Evolutionary conservation across 1,140 invertebrate species (phyloP).

Genomic region (Ganaspis sp.): DNA sequence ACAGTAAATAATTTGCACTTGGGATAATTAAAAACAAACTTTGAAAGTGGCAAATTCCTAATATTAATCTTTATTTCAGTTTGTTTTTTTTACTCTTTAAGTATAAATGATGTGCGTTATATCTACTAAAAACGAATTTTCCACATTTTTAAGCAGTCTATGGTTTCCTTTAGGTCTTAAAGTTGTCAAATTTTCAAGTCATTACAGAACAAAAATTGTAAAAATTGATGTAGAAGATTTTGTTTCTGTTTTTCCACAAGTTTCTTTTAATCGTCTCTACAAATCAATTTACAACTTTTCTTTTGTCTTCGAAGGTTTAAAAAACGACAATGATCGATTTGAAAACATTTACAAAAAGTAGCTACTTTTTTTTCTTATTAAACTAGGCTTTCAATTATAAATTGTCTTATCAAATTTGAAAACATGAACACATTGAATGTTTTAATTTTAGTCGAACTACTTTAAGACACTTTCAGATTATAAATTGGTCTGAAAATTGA

Average conservation of each 20-base stretch:
- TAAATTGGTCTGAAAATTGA: slow-evolving; percentile 26
- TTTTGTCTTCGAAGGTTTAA: neutral
- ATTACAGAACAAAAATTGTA: neutral
- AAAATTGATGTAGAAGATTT: neutral
- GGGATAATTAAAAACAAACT: neutral
- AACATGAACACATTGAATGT: slow-evolving; percentile 62
- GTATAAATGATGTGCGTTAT: slow-evolving; percentile 18
- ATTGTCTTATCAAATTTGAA: slow-evolving; percentile 53
- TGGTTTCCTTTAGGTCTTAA: slow-evolving; percentile 41
- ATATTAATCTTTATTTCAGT: neutral
- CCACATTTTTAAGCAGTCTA: slow-evolving; percentile 22
- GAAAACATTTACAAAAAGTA: slow-evolving; percentile 40
- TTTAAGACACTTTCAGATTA: slow-evolving; percentile 39
- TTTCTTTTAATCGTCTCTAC: neutral
- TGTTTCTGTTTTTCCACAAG: too few species aligned
- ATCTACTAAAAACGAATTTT: neutral
- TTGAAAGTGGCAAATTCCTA: neutral
- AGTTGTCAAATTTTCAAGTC: slow-evolving; percentile 8
- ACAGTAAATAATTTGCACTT: neutral
- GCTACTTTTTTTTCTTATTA: slow-evolving; percentile 41
- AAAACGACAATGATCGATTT: neutral
- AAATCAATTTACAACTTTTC: neutral
- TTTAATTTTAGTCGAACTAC: slow-evolving; percentile 37
- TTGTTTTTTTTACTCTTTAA: neutral
- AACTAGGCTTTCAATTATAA: slow-evolving; percentile 57